These are phyloP conservation scores for Esperia sulphurella DNA, from an alignment of 2,888 invertebrate species.

Conservation along the genomic window DNA sequence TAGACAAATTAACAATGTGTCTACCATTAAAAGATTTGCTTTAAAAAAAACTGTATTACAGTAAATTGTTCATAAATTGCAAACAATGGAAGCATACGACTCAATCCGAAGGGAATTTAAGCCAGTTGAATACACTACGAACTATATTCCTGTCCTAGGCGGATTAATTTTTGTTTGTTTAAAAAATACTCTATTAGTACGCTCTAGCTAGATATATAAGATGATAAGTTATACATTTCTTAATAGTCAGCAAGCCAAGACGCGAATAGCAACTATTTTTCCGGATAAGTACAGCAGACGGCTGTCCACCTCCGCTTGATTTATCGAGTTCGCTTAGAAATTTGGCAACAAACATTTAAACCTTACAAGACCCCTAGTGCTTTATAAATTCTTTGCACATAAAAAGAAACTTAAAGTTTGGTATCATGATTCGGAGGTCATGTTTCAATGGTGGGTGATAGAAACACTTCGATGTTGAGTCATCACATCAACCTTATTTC, in stretches of 20 bases:
- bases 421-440: not conserved
- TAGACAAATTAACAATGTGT: too few species aligned
- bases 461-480: not conserved
- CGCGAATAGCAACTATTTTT: slow-evolving; percentile 6
- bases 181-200: too few species aligned
- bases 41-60: too few species aligned
- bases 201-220: too few species aligned
- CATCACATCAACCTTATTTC: slow-evolving; percentile 2
- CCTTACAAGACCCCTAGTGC: slow-evolving; percentile 2
- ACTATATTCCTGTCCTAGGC: too few species aligned
- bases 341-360: slow-evolving; percentile 4
- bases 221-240: too few species aligned
- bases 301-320: slow-evolving; percentile 11
- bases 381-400: not conserved
- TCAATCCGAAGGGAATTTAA: too few species aligned
- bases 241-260: slow-evolving; percentile 1
- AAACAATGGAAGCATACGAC: too few species aligned
- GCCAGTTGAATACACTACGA: too few species aligned
- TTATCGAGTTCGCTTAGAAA: not conserved
- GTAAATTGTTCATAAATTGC: too few species aligned
- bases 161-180: too few species aligned
- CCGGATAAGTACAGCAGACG: slow-evolving; percentile 4
- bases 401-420: not conserved
- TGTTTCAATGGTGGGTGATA: slow-evolving; percentile 1
- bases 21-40: too few species aligned